These are phyloP conservation scores for Yponomeuta plumbellus DNA, from an alignment of 2,888 invertebrate species.

Conservation along the genomic window DNA sequence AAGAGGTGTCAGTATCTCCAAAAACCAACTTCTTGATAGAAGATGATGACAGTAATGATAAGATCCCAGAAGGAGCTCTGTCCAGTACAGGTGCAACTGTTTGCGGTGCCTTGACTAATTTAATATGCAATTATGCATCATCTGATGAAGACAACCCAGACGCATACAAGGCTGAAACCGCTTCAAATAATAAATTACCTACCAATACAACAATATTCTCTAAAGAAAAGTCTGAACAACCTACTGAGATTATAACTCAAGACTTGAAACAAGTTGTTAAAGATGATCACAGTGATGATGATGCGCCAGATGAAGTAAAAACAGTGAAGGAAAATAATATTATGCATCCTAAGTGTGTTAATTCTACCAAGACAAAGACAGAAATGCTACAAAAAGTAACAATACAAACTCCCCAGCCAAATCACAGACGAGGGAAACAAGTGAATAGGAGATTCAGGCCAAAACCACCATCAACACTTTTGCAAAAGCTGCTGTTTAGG, in stretches of 20 bases:
- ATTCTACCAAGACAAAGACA: slow-evolving; percentile 20
- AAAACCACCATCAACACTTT: slow-evolving; percentile 73
- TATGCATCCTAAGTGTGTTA: slow-evolving; percentile 19
- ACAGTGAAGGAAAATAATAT: slow-evolving; percentile 31
- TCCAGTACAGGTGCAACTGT: slow-evolving; percentile 28
- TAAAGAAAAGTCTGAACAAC: slow-evolving; percentile 8
- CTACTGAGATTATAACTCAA: not conserved
- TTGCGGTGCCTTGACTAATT: slow-evolving; percentile 73
- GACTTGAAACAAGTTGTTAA: slow-evolving; percentile 18
- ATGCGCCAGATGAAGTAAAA: slow-evolving; percentile 69
- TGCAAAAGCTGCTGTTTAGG: slow-evolving; percentile 82
- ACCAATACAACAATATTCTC: slow-evolving; percentile 19
- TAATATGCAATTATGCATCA: slow-evolving; percentile 76
- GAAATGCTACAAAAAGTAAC: slow-evolving; percentile 26
- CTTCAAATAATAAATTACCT: slow-evolving; percentile 15
- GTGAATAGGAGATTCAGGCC: slow-evolving; percentile 19
- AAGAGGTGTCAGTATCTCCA: slow-evolving; percentile 27
- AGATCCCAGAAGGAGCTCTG: slow-evolving; percentile 29
- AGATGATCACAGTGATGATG: slow-evolving; percentile 39
- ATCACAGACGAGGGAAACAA: not conserved
- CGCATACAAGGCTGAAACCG: slow-evolving; percentile 18
- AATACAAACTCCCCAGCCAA: slow-evolving; percentile 21
- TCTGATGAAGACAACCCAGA: slow-evolving; percentile 48
- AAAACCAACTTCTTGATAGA: slow-evolving; percentile 42
- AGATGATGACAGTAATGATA: slow-evolving; percentile 43